Evolutionary conservation across 2,888 invertebrate species (phyloP), one percentile per base, ranked within the genome.

Genomic region (Scaptomyza caliginosa): DNA sequence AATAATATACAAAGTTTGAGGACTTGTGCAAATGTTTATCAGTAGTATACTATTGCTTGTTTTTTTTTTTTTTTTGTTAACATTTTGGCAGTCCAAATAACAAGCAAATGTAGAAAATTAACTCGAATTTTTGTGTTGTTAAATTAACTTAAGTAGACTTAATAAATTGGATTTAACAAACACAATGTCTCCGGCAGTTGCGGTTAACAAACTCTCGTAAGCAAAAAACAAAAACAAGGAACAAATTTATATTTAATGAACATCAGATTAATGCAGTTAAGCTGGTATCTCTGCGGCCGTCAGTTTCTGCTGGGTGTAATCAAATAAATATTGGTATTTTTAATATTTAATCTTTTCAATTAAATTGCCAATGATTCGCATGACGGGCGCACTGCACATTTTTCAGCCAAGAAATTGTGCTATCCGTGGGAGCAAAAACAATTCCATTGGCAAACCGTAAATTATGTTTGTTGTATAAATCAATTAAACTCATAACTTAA

Each of bases 321-420:
- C 67, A 78, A 81, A 79, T 72, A 79, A 78, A 81, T 81, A 86
- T 83, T 78, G 74, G 73, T 76, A 78, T 83, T 78, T 85, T 77
- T 78, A 74, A 86, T 84, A 77, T 86, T 86, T 77, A 86, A 84
- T 86, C 79, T 81, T 78, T 84, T 81, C 69, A 83, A 84, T 83
- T 83, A 83, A 86, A 86, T 77, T 85, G 65, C 48, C 48, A 67
- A 69, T 66, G 67, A 78, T 77, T 77, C 73, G 73, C 77, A 66
- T 62, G 50, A 43, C 36, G 23, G 51, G 36, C 50, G 34, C 49
- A 34, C 16, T 30, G 36, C 26, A 42, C 24, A 54, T 50, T 69
- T 65, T 43, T 43, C 55, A 52, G 42, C 36, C 38, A 73, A 66
- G 54, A 67, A 65, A 57, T 50, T 60, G 24, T 40, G 36, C 30